Evolutionary conservation across 2,888 invertebrate genomes (phyloP), one percentile per base, ranked within the genome.

Genomic region (Nemapogon koenigi): DNA sequence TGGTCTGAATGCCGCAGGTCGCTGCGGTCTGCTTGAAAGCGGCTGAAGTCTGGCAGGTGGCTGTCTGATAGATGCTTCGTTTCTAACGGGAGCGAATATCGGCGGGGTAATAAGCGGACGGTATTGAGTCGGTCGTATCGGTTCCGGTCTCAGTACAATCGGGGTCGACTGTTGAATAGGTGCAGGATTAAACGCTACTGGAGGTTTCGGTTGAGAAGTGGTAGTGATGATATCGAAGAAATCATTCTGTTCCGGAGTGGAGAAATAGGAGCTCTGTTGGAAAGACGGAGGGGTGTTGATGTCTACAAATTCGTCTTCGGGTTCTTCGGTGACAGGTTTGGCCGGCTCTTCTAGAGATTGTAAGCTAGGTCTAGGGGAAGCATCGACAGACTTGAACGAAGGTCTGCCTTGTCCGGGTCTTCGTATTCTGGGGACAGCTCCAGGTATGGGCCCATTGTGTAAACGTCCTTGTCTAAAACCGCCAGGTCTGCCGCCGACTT

Each of bases 321-420:
- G 80, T 48, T 87, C 82, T 61, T 87, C 88, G 1, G 86, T 85
- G 4, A 88, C 87, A 1, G 87, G 87, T 47, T 87, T 84, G 10
- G 84, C 67, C 35, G 63, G 70, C 44, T 82, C 79, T 3, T 83
- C 73, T 11, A 82, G 57, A 4, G 72, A 76, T 51, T 80, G 81
- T 13, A 73, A 60, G 48, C 52, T 72, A 3, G 76, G 80, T 19
- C 71, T 61, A 3, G 72, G 75, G 11, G 69, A 57, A 11, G 62
- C 81, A 50, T 59, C 83, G 46, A 63, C 80, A 37, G 57, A 80
- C 51, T 60, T 76, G 55, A 80, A 73, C 16, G 76, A 72, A 14
- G 73, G 73, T 46, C 73, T 62, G 37, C 62, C 59, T 39, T 55
- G 67, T 14, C 72, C 76, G n/a, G 72, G 75, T 49, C 72, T 57